phyloP scores from a whole-genome alignment of 2,797 vertebrate genomes.

The Diplodus sargus region DNA sequence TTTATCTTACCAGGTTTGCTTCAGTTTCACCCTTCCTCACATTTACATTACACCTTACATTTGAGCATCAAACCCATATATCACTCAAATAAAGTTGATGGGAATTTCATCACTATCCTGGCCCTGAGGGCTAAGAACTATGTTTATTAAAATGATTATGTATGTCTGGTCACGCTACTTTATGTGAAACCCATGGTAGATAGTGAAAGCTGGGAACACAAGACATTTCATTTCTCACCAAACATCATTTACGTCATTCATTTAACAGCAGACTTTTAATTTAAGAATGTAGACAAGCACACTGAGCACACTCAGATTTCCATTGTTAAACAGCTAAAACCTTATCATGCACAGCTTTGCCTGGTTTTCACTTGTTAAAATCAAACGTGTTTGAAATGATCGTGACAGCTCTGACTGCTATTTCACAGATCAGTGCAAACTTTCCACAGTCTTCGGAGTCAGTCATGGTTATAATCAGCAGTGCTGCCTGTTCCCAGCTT shows the following conservation, averaged over 20 bases:
- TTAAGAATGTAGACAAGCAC: not conserved
- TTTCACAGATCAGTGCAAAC: conserved; percentile 8
- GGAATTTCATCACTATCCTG: not conserved
- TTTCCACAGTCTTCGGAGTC: conserved; percentile 15
- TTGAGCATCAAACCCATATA: no score
- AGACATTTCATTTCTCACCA: not conserved
- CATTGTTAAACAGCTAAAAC: conserved; percentile 1
- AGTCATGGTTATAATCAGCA: conserved; percentile 8
- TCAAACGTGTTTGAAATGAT: conserved; percentile 5
- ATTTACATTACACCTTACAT: no score
- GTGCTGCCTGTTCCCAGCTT: not conserved
- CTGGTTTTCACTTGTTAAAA: conserved; percentile 19
- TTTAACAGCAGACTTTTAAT: conserved; percentile 1
- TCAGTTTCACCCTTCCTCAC: no score
- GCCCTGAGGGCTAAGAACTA: not conserved
- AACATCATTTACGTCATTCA: not conserved
- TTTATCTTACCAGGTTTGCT: no score
- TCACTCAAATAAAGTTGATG: not conserved
- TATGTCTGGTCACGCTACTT: not conserved
- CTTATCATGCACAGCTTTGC: not conserved
- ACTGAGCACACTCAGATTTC: not conserved
- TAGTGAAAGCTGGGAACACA: not conserved
- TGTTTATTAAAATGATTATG: not conserved
- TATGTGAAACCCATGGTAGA: not conserved
- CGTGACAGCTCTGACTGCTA: not conserved